phyloP scores from a whole-genome alignment of 2,888 invertebrate species.

The Diadegma fenestrale region DNA sequence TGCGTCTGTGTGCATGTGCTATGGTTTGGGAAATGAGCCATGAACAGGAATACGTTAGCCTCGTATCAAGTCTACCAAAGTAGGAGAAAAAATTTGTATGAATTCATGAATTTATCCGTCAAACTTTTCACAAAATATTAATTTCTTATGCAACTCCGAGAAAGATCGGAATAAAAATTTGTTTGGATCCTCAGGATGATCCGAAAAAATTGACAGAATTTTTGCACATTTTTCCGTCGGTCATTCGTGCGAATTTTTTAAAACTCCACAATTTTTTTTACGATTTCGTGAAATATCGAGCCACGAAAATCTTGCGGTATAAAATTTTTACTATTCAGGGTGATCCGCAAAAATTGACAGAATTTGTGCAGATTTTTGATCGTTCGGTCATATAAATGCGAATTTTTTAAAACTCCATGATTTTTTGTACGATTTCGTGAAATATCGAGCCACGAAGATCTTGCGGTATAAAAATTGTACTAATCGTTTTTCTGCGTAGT shows the following conservation, averaged over 20 bases:
- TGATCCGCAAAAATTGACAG: too few relatives aligned
- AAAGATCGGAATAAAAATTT: too few relatives aligned
- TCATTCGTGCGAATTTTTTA: conserved; percentile 4
- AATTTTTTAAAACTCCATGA: not conserved
- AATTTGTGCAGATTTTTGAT: too few relatives aligned
- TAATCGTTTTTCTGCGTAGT: not conserved
- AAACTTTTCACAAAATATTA: conserved; percentile 44
- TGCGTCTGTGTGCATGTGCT: not conserved
- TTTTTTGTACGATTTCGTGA: too few relatives aligned
- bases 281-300: too few relatives aligned
- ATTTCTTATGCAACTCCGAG: not conserved
- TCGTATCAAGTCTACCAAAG: not conserved
- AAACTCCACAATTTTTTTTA: not conserved
- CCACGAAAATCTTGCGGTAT: not conserved
- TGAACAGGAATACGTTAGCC: not conserved
- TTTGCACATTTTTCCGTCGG: not conserved
- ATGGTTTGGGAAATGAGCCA: conserved; percentile 26
- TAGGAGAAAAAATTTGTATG: conserved; percentile 7
- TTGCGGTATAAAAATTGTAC: not conserved
- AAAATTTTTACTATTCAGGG: not conserved
- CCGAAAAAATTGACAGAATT: too few relatives aligned
- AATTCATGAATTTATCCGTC: conserved; percentile 21
- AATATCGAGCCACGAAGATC: too few relatives aligned
- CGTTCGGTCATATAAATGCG: not conserved
- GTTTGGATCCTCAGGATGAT: too few relatives aligned